Base-by-base conservation (phyloP, 2,797 vertebrate species). In the Melopsittacus undulatus region DNA sequence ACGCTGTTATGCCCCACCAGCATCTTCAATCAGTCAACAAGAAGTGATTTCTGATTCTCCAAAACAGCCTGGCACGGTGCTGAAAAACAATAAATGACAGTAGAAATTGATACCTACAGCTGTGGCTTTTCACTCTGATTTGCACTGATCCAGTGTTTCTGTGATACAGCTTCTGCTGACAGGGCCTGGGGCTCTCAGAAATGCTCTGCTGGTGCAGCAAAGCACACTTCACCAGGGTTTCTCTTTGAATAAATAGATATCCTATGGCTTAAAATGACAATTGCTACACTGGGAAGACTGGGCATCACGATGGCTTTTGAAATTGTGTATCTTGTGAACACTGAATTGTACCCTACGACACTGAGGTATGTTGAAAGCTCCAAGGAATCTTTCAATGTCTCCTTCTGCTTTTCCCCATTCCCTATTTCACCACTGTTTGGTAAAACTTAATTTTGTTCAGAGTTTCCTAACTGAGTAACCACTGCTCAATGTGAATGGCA, bases 221-320 rank as follows among this genome's bases (percentile, higher is more conserved):
- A 87, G 40, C 24, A 14, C 9, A 5, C 9, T 72, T 77, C 48
- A 91, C 18, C 19, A 4, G 11, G 29, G 5, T 68, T 95, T 95
- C n/a, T 56, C 84, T 90, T 86, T 94, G 82, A 80, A 69, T 86
- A 11, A 91, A 67, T 97, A 99, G 99, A 97, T 90, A 96, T 98
- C 76, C 96, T 98, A 72, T 99, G 99, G 99, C 92, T 99, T 66
- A 99, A 98, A 98, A 99, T 96, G 0, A 97, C 96, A 0, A 97
- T 99, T n/a, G 98, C 99, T 36, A 99, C 98, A 0, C 82, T 99
- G 49, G 99, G 99, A 49, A 98, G 99, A 73, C 96, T 99, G 72
- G 98, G 98, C 8, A 99, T 99, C 97, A 99, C 99, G 9, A 98
- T 99, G 96, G 95, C 98, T 86, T 99, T 99, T 96, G 99, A 99